phyloP scores from a whole-genome alignment of 2,888 invertebrate species.

The Neoascia interrupta region DNA sequence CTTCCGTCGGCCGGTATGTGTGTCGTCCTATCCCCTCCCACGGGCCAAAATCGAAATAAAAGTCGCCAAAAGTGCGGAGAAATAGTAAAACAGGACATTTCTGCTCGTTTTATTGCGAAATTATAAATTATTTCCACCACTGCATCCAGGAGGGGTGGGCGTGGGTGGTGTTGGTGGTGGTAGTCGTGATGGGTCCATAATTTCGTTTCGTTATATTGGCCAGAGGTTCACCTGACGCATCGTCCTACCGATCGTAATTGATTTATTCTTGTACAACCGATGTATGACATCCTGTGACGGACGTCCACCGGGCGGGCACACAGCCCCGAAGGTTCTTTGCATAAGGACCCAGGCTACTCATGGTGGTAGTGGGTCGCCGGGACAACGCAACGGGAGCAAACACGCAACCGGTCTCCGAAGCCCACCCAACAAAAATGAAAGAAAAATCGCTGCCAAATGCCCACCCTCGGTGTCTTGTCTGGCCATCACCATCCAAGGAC shows the following conservation, averaged over 20 bases:
- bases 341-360: slow-evolving; percentile 31
- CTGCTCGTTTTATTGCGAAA: slow-evolving; percentile 26
- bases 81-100: slow-evolving; percentile 55
- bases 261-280: slow-evolving; percentile 55
- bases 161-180: neutral
- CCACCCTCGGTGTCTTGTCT: slow-evolving; percentile 55
- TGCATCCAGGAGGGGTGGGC: neutral
- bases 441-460: slow-evolving; percentile 13
- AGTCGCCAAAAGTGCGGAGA: slow-evolving; percentile 62
- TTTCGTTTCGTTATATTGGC: slow-evolving; percentile 49
- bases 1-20: slow-evolving; percentile 42
- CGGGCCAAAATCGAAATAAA: slow-evolving; percentile 54
- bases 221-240: slow-evolving; percentile 55
- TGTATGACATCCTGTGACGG: slow-evolving; percentile 60
- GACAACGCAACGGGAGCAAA: slow-evolving; percentile 43
- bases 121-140: slow-evolving; percentile 52
- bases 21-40: slow-evolving; percentile 52
- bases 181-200: neutral
- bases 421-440: no score
- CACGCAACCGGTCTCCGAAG: slow-evolving; percentile 42
- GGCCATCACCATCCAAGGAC: slow-evolving; percentile 57
- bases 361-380: slow-evolving; percentile 17
- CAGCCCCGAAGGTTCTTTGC: slow-evolving; percentile 42
- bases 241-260: slow-evolving; percentile 59
- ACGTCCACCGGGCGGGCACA: slow-evolving; percentile 13